A percentile compares a stretch with the other conserved stretches of the same genome.
These are phyloP conservation scores for Drosophila subobscura DNA, from an alignment of 1,140 invertebrate species.

Conservation along the genomic window DNA sequence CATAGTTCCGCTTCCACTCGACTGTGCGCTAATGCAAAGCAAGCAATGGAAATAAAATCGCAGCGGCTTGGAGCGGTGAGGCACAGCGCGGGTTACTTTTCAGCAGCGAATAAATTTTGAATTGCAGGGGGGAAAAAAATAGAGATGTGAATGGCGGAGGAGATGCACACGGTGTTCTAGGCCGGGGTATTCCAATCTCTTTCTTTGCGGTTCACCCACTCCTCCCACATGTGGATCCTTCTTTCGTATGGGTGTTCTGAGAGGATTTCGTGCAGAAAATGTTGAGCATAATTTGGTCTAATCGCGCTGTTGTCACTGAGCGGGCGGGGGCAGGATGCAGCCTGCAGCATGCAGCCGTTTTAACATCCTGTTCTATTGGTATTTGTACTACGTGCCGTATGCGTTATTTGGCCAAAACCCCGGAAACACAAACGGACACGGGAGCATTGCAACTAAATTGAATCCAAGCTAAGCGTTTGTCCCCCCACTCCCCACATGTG, in stretches of 20 bases:
- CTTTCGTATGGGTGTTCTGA: conserved; percentile 44
- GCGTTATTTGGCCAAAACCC: conserved; percentile 57
- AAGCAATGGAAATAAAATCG: conserved; percentile 78
- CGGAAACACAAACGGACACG: conserved; percentile 43
- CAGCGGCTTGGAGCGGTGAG: conserved; percentile 1
- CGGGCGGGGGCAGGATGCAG: neutral
- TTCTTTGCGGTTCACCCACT: conserved; percentile 44
- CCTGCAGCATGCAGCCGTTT: conserved; percentile 15
- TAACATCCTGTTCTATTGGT: conserved; percentile 57
- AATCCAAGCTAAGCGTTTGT: conserved; percentile 51
- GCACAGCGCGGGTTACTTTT: conserved; percentile 44
- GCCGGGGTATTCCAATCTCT: conserved; percentile 60
- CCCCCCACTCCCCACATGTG: conserved; percentile 1
- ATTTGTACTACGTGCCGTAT: conserved; percentile 77
- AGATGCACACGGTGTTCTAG: conserved; percentile 19
- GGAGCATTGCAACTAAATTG: conserved; percentile 46
- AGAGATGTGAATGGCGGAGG: neutral
- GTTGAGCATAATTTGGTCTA: conserved; percentile 79
- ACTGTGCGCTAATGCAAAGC: conserved; percentile 74
- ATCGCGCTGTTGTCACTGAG: conserved; percentile 53
- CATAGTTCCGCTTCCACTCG: conserved; percentile 41
- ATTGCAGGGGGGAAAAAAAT: conserved; percentile 24
- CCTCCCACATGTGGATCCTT: conserved; percentile 22
- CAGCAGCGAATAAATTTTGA: conserved; percentile 75
- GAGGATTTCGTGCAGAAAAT: conserved; percentile 78